These are phyloP conservation scores for Metopolophium dirhodum DNA, from an alignment of 1,140 invertebrate species.

Conservation along the genomic window DNA sequence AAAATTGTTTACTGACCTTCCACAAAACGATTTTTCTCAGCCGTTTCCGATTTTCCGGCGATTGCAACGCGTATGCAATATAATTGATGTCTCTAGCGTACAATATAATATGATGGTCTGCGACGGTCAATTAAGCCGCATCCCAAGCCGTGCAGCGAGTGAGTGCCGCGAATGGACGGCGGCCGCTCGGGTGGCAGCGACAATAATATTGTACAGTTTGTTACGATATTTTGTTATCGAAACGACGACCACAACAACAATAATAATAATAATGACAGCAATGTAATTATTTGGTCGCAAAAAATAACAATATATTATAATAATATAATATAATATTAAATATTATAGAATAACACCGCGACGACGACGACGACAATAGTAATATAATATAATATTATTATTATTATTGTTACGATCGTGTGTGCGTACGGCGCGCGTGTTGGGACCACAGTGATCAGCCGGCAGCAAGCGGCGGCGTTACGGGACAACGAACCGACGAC, in stretches of 20 bases:
- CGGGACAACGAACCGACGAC: constrained; percentile 55
- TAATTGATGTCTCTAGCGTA: background rate
- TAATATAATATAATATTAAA: background rate
- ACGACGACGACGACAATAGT: background rate
- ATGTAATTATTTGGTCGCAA: background rate
- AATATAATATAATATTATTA: background rate
- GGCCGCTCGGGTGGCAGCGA: background rate
- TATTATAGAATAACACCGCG: background rate
- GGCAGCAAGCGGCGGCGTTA: constrained; percentile 50
- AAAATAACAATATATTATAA: constrained; percentile 7
- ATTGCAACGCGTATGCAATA: background rate
- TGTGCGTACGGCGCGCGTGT: constrained; percentile 14
- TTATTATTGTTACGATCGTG: background rate
- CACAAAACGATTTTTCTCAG: background rate
- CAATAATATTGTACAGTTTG: background rate
- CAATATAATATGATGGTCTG: background rate
- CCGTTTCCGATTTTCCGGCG: background rate
- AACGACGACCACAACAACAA: background rate
- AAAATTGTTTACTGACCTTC: constrained; percentile 34
- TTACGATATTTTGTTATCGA: background rate
- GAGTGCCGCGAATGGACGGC: background rate
- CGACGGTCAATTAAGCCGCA: background rate
- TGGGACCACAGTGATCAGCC: background rate
- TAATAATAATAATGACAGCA: background rate
- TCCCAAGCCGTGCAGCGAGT: background rate